A percentile compares a stretch with the other conserved stretches of the same genome.
Conservation (phyloP, 1,140 invertebrate species). For the Anastatus disparis region DNA sequence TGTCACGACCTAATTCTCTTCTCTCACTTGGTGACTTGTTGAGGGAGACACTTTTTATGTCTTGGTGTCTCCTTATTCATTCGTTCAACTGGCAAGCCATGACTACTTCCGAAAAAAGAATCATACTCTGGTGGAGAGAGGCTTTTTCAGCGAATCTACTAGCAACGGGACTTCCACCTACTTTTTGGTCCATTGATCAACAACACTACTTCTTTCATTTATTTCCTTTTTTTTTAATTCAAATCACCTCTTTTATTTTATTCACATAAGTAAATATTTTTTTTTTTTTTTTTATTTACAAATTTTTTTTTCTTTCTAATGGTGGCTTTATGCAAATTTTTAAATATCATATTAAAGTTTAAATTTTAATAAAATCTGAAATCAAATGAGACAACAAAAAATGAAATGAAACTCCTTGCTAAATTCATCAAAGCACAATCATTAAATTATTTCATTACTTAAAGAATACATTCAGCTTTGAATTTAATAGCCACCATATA, state of each 20-base stretch:
- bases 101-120: constrained; percentile 27
- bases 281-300: neutral
- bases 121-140: constrained; percentile 25
- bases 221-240: neutral
- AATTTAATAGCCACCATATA: too few relatives aligned
- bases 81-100: constrained; percentile 15
- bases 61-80: constrained; percentile 7
- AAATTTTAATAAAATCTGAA: too few relatives aligned
- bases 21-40: constrained; percentile 25
- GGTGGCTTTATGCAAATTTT: too few relatives aligned
- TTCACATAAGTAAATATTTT: neutral
- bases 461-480: too few relatives aligned
- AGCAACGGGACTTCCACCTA: constrained; percentile 34
- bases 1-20: neutral
- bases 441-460: too few relatives aligned
- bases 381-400: too few relatives aligned
- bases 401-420: too few relatives aligned
- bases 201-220: constrained; percentile 29
- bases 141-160: constrained; percentile 34
- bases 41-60: constrained; percentile 4
- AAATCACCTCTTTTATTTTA: constrained; percentile 4
- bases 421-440: too few relatives aligned
- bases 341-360: too few relatives aligned
- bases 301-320: too few relatives aligned
- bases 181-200: constrained; percentile 34